Base-by-base conservation (phyloP, 2,113 vertebrate species). In the Peromyscus leucopus region DNA sequence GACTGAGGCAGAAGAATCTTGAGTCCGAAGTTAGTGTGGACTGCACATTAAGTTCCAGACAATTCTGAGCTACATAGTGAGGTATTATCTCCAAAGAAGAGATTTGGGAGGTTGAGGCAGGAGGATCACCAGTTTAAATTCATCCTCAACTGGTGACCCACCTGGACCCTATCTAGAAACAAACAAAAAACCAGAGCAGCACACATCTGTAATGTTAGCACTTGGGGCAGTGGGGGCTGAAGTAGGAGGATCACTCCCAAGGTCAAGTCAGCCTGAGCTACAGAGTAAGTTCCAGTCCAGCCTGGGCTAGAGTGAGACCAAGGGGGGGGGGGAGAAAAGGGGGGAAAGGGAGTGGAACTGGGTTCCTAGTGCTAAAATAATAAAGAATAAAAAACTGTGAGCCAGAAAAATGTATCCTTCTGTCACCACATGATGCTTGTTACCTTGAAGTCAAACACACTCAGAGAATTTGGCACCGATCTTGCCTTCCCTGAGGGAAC, bases 351-450 rank as follows among this genome's bases (percentile, higher is more conserved):
- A 42, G 12, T 78, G 26, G 75, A 26, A 19, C 22, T 82, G 19
- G 36, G 55, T 61, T 21, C 55, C 57, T 39, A 61, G 55, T 8
- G 61, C 55, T 59, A 59, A 85, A 28, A 61, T 9, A 33, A 55
- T 48, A 36, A 55, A 55, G 48, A 8, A 72, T 24, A 51, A 51
- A 51, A 51, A 55, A 2, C 19, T 51, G 16, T 51, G 28, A 89
- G 39, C 63, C 67, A 90, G 67, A 79, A 91, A 94, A 84, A 76
- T 28, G 71, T 19, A 31, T 51, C 67, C 89, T 82, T 95, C 83
- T 93, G 84, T 72, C 61, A 88, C 59, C 57, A 67, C 15, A 13
- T 26, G n/a, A 61, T 31, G 48, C 42, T 7, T 42, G 65, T 17
- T 13, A 39, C 69, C 67, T 96, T 89, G 48, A 46, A 78, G 55